phyloP scores from a whole-genome alignment of 2,113 vertebrate genomes.

The Microcebus lehilahytsara region DNA sequence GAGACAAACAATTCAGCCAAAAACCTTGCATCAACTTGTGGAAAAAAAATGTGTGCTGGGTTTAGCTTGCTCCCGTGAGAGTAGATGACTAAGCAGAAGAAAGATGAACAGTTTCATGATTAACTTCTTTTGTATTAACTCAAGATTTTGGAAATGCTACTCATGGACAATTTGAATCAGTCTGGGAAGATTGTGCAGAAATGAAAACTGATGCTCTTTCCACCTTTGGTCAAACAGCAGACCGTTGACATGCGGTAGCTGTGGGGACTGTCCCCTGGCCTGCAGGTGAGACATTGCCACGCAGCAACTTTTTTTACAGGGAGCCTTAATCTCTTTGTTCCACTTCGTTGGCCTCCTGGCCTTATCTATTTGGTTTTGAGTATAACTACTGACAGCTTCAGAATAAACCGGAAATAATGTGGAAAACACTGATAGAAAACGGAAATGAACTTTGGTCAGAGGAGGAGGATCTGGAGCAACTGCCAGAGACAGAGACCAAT shows the following conservation, averaged over 20 bases:
- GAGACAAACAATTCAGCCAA: not conserved
- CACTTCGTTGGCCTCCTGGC: not conserved
- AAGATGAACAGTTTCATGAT: not conserved
- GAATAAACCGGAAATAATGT: not conserved
- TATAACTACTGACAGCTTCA: not conserved
- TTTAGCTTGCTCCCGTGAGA: not conserved
- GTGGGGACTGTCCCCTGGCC: not conserved
- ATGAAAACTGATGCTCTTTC: not conserved
- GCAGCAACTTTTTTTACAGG: no score
- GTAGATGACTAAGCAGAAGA: not conserved
- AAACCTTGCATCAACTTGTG: not conserved
- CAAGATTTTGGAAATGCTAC: not conserved
- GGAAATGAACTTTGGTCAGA: not conserved
- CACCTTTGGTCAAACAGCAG: not conserved
- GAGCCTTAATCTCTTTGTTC: not conserved
- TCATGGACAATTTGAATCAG: not conserved
- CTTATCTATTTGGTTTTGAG: not conserved
- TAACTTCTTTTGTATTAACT: not conserved
- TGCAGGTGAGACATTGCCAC: not conserved
- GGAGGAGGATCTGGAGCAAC: conserved; percentile 12
- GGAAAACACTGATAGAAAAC: not conserved
- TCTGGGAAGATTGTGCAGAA: not conserved
- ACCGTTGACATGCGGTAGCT: not conserved
- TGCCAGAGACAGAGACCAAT: not conserved
- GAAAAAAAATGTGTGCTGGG: accelerated